phyloP scores from a whole-genome alignment of 2,797 vertebrate genomes.

The Cyclura pinguis region DNA sequence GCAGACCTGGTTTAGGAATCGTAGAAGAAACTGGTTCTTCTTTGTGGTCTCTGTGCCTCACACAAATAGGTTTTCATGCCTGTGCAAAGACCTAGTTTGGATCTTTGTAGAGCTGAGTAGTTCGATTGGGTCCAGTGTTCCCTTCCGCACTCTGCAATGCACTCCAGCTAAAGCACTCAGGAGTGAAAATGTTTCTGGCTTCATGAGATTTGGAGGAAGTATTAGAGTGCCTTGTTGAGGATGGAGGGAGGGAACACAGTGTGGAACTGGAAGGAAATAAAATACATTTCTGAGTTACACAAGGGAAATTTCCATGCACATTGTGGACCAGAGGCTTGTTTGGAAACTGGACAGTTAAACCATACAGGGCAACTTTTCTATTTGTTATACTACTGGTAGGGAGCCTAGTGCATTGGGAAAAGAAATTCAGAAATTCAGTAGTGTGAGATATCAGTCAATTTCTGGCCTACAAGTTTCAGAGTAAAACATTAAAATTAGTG shows the following conservation, averaged over 20 bases:
- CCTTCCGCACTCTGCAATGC: slow-evolving; percentile 39
- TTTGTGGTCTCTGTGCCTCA: too few species aligned
- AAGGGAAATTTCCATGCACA: slow-evolving; percentile 37
- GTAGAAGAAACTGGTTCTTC: slow-evolving; percentile 38
- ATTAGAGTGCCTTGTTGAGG: slow-evolving; percentile 6
- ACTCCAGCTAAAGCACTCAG: slow-evolving; percentile 30
- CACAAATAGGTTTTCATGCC: too few species aligned
- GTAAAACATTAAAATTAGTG: slow-evolving; percentile 68
- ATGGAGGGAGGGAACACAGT: slow-evolving; percentile 10
- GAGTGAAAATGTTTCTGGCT: slow-evolving; percentile 17
- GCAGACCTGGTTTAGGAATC: slow-evolving; percentile 51
- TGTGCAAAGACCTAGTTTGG: not conserved
- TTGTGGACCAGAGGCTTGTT: slow-evolving; percentile 36
- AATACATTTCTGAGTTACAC: slow-evolving; percentile 49
- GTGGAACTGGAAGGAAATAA: slow-evolving; percentile 42
- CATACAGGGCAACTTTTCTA: slow-evolving; percentile 38
- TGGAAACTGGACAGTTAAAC: slow-evolving; percentile 29
- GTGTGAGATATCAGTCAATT: slow-evolving; percentile 66
- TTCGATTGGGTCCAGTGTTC: too few species aligned
- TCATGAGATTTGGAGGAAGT: not conserved
- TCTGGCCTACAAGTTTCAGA: slow-evolving; percentile 75
- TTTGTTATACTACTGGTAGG: slow-evolving; percentile 31
- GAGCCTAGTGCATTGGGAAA: slow-evolving; percentile 62
- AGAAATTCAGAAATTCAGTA: slow-evolving; percentile 71
- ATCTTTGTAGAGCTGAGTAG: too few species aligned